phyloP scores from a whole-genome alignment of 2,797 vertebrate genomes.

The Rhyacichthys aspro region DNA sequence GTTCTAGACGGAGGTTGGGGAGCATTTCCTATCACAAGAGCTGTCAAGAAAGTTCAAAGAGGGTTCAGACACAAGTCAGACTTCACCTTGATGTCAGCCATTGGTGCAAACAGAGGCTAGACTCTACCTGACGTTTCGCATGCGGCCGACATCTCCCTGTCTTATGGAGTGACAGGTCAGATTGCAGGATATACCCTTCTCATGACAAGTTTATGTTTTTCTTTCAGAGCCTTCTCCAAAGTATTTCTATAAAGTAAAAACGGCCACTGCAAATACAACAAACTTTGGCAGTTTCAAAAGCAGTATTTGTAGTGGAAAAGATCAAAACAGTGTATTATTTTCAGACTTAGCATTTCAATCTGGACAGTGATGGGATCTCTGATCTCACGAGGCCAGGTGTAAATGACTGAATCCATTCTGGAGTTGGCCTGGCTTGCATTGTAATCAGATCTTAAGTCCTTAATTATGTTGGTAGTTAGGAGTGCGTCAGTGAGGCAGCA shows the following conservation, averaged over 20 bases:
- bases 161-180: slow-evolving; percentile 47
- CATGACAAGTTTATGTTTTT: slow-evolving; percentile 59
- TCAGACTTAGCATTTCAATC: no score
- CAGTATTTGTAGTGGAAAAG: slow-evolving; percentile 14
- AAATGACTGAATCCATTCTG: no score
- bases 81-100: slow-evolving; percentile 56
- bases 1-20: slow-evolving; percentile 20
- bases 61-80: slow-evolving; percentile 64
- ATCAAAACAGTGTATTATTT: no score
- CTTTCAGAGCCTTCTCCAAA: slow-evolving; percentile 20
- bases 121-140: slow-evolving; percentile 45
- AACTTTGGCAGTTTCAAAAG: slow-evolving; percentile 22
- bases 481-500: no score
- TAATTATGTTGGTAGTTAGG: no score
- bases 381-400: no score
- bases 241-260: slow-evolving; percentile 32
- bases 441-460: no score
- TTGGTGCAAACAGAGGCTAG: slow-evolving; percentile 51
- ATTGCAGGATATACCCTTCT: slow-evolving; percentile 32
- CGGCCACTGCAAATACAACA: slow-evolving; percentile 11
- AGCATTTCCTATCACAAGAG: slow-evolving; percentile 46
- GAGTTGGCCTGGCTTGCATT: no score
- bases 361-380: no score
- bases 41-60: slow-evolving; percentile 68
- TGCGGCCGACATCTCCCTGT: slow-evolving; percentile 33